Conservation (phyloP, 2,113 vertebrate genomes). For the Rhea americana region DNA sequence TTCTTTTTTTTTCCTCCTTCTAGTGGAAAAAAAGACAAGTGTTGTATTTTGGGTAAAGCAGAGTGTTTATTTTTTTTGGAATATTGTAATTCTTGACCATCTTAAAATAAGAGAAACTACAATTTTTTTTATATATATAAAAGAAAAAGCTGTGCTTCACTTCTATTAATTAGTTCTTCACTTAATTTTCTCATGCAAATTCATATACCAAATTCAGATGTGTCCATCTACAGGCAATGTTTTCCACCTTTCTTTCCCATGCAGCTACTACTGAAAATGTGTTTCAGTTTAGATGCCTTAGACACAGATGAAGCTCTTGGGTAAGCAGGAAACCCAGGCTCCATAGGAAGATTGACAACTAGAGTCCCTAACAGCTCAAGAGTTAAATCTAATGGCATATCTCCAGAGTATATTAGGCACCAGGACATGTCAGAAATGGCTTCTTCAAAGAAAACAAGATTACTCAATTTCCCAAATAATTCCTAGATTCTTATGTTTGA, state of each 20-base stretch:
- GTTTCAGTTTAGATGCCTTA: not conserved
- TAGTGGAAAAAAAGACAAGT: fast-evolving
- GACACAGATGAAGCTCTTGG: not conserved
- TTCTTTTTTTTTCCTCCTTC: not conserved
- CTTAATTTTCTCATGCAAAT: not conserved
- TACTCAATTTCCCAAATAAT: not conserved
- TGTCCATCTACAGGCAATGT: not conserved
- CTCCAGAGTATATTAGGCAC: not conserved
- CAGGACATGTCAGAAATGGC: not conserved
- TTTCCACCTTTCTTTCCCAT: not conserved
- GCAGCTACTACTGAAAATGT: not conserved
- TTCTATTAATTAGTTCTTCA: not conserved
- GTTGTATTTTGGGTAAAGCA: not conserved
- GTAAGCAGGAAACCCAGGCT: not conserved
- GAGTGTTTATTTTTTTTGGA: not conserved
- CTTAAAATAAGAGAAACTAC: not conserved
- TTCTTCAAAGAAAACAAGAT: not conserved
- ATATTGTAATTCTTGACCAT: not conserved
- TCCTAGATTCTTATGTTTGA: not conserved
- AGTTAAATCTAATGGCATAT: not conserved
- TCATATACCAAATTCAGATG: not conserved
- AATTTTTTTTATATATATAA: not conserved
- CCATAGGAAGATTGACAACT: not conserved
- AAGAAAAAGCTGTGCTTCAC: not conserved
- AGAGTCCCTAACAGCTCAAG: not conserved